These are phyloP conservation scores for Tricholauxania praeusta DNA, from an alignment of 2,888 invertebrate species.

Conservation along the genomic window DNA sequence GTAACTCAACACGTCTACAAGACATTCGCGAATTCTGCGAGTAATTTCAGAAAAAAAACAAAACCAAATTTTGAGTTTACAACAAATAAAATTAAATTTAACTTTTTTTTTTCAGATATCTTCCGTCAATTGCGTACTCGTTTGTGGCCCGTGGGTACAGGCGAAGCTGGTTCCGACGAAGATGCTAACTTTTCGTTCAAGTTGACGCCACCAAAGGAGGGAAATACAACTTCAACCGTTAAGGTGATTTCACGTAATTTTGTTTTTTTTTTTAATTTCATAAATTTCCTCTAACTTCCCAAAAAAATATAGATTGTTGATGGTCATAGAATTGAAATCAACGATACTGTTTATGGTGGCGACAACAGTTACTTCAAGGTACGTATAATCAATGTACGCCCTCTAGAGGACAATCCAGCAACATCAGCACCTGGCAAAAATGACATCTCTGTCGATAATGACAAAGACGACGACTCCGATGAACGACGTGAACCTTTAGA, in stretches of 20 bases:
- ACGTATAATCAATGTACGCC: conserved; percentile 70
- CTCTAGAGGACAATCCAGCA: conserved; percentile 57
- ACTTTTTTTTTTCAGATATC: conserved; percentile 53
- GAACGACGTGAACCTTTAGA: conserved; percentile 56
- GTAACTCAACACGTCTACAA: background rate
- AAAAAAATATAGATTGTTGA: conserved; percentile 68
- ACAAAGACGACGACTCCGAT: conserved; percentile 53
- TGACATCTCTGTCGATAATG: conserved; percentile 21
- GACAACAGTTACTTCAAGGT: conserved; percentile 67
- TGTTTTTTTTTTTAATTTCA: background rate
- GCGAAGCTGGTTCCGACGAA: conserved; percentile 34
- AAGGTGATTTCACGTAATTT: conserved; percentile 57
- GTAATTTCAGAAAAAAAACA: background rate
- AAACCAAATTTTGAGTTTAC: background rate
- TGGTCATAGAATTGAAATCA: conserved; percentile 71
- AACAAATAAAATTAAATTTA: background rate
- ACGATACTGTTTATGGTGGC: conserved; percentile 71
- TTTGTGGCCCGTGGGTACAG: conserved; percentile 53
- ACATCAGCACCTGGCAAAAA: conserved; percentile 45
- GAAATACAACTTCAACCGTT: conserved; percentile 66
- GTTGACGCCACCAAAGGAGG: conserved; percentile 56
- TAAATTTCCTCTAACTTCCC: background rate
- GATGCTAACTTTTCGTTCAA: conserved; percentile 42
- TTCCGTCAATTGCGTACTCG: conserved; percentile 63
- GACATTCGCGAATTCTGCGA: background rate